These are phyloP conservation scores for Rhegmatorhina hoffmannsi DNA, from an alignment of 2,113 vertebrate species.

Conservation along the genomic window DNA sequence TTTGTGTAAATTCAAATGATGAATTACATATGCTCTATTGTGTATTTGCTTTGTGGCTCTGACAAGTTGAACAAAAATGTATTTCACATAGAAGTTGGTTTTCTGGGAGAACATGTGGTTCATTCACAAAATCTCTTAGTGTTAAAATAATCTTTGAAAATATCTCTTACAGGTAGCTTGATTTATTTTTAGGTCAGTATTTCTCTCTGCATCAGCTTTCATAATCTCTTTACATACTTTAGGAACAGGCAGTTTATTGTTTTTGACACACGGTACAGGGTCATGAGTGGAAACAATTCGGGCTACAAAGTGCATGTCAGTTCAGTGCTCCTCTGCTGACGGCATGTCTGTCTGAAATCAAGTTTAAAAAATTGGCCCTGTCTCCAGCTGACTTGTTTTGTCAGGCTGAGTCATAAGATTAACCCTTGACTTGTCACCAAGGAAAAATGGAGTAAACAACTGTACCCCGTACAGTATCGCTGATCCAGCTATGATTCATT, in stretches of 20 bases:
- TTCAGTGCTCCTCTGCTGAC: constrained; percentile 71
- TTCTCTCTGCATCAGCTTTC: constrained; percentile 51
- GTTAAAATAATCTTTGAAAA: neutral
- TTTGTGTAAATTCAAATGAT: neutral
- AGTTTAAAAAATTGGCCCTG: constrained; percentile 75
- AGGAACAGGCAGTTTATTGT: constrained; percentile 66
- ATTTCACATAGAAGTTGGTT: neutral
- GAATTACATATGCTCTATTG: neutral
- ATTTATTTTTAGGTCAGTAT: constrained; percentile 55
- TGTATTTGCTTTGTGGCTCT: neutral
- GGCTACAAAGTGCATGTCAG: constrained; percentile 69
- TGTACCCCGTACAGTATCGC: constrained; percentile 59
- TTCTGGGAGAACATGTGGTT: neutral
- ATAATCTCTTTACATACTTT: constrained; percentile 67
- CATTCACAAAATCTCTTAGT: constrained; percentile 1
- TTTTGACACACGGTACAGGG: constrained; percentile 58
- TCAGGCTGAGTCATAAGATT: constrained; percentile 79
- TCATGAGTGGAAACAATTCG: constrained; percentile 72
- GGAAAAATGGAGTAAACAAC: constrained; percentile 73
- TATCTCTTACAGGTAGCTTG: constrained; percentile 16
- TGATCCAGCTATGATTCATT: constrained; percentile 69
- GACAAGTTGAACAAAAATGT: neutral
- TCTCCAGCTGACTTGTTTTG: constrained; percentile 81
- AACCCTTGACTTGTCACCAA: constrained; percentile 78
- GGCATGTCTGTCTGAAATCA: constrained; percentile 76